A percentile compares a stretch with the other conserved stretches of the same genome.
phyloP scores from a whole-genome alignment of 2,888 invertebrate genomes.

The Timema cristinae region DNA sequence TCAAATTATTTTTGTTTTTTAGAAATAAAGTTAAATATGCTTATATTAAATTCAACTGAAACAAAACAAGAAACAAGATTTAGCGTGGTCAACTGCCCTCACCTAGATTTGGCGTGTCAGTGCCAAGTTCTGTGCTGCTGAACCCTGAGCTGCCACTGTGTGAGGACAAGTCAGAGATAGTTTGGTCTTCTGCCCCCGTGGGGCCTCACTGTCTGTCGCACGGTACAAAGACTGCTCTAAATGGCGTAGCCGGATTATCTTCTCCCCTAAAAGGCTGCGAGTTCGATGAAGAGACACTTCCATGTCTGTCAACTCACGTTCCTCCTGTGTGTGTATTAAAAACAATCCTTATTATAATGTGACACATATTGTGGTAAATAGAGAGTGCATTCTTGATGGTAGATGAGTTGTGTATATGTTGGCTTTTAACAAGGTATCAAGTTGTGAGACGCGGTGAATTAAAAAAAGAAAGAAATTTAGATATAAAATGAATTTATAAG shows the following conservation, averaged over 20 bases:
- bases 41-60: background rate
- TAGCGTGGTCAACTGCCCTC: background rate
- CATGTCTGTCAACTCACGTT: conserved; percentile 76
- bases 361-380: no score
- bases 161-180: conserved; percentile 62
- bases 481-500: no score
- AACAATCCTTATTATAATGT: no score
- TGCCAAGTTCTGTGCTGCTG: conserved; percentile 63
- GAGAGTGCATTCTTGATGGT: no score
- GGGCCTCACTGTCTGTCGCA: conserved; percentile 44
- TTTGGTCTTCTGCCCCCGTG: conserved; percentile 52
- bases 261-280: conserved; percentile 66
- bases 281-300: conserved; percentile 80
- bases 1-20: no score
- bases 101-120: conserved; percentile 46
- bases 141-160: conserved; percentile 59
- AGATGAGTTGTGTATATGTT: no score
- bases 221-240: conserved; percentile 71
- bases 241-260: conserved; percentile 74
- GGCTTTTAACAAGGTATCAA: no score
- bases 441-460: no score
- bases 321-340: conserved; percentile 54
- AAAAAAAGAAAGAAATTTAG: no score
- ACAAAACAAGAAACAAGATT: conserved; percentile 8
- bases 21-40: background rate